Evolutionary conservation across 2,797 vertebrate genomes (phyloP).

Genomic region (Takifugu ocellatus): DNA sequence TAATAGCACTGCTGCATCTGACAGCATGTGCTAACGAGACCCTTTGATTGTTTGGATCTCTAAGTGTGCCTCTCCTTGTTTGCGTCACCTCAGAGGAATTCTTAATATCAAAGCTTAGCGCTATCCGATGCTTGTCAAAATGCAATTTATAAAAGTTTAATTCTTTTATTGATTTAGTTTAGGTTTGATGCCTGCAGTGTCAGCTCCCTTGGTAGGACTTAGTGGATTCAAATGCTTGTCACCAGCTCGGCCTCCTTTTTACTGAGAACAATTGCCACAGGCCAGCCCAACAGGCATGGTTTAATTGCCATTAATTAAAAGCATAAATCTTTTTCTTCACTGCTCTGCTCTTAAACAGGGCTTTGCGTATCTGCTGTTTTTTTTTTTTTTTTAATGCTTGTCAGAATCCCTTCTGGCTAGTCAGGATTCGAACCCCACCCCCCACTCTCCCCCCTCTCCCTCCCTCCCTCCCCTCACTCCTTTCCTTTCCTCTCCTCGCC

Average conservation of each 20-base stretch:
- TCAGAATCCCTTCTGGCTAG: slow-evolving; percentile 98
- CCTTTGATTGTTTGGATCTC: slow-evolving; percentile 99
- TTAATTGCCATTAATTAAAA: slow-evolving; percentile 99
- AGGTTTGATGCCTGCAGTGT: slow-evolving; percentile 99
- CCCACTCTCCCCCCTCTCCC: slow-evolving; percentile 47
- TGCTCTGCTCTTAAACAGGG: slow-evolving; percentile 98
- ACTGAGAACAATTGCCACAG: slow-evolving; percentile 98
- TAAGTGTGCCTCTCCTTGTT: slow-evolving; percentile 96
- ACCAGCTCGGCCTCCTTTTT: slow-evolving; percentile 98
- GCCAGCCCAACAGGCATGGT: slow-evolving; percentile 99
- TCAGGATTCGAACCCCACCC: slow-evolving; percentile 81
- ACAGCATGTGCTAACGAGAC: slow-evolving; percentile 96
- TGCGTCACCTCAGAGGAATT: slow-evolving; percentile 98
- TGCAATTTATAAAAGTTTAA: slow-evolving; percentile 99
- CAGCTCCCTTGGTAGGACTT: slow-evolving; percentile 99
- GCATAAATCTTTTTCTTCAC: slow-evolving; percentile 99
- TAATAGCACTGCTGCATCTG: slow-evolving; percentile 96
- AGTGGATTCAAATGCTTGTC: slow-evolving; percentile 99
- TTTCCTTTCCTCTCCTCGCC: slow-evolving; percentile 55
- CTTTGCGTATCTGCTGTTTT: slow-evolving; percentile 84
- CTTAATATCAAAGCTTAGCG: slow-evolving; percentile 97
- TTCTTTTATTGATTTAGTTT: slow-evolving; percentile 99
- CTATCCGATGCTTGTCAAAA: slow-evolving; percentile 99
- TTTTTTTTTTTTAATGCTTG: slow-evolving; percentile 77
- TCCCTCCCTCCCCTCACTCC: slow-evolving; percentile 62